Percentiles rank a stretch among this genome's conserved stretches.
Evolutionary conservation across 2,888 invertebrate species (phyloP).

Genomic region (Dyspetes luteomarginatus): DNA sequence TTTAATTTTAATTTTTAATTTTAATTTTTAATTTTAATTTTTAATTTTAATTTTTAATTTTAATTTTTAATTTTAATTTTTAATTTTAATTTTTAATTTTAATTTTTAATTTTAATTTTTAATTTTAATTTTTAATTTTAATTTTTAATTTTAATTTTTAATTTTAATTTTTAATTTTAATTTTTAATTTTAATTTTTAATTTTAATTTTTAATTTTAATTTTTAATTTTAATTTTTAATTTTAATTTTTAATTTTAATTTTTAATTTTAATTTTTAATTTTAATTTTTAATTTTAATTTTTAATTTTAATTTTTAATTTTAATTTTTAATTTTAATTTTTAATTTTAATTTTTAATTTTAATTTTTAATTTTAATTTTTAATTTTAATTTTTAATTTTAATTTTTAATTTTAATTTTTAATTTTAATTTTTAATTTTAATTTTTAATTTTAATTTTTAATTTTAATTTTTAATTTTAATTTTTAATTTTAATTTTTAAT

Average conservation of each 20-base stretch:
- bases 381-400: neutral
- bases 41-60: slow-evolving; percentile 1
- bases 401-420: neutral
- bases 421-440: neutral
- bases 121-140: neutral
- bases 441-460: neutral
- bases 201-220: neutral
- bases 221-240: neutral
- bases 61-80: neutral
- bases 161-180: neutral
- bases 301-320: neutral
- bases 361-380: neutral
- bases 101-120: neutral
- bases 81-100: too few relatives aligned
- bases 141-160: neutral
- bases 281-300: neutral
- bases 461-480: neutral
- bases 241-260: neutral
- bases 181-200: neutral
- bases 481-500: neutral
- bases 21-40: neutral
- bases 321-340: slow-evolving; percentile 1
- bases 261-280: neutral
- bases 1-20: slow-evolving; percentile 4
- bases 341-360: neutral